These are phyloP conservation scores for Iguana delicatissima DNA, from an alignment of 2,797 vertebrate species.

Conservation along the genomic window DNA sequence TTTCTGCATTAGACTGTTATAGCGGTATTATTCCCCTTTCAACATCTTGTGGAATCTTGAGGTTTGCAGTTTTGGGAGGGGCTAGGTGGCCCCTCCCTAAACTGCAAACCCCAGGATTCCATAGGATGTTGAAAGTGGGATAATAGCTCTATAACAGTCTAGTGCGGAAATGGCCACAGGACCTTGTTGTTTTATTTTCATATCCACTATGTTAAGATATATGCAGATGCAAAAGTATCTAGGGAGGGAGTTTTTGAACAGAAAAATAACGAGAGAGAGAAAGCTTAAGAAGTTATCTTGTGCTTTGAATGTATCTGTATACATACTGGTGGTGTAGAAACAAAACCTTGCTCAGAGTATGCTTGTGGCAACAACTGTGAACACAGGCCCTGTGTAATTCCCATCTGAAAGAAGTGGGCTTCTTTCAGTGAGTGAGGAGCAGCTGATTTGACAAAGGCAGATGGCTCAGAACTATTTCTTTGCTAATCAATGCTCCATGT, in stretches of 20 bases:
- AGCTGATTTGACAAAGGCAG: background rate
- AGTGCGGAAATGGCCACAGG: no score
- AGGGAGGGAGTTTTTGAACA: background rate
- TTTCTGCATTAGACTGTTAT: no score
- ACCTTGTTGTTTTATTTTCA: background rate
- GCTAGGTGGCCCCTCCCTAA: no score
- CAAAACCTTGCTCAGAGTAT: background rate
- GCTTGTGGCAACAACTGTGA: background rate
- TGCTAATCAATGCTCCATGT: background rate
- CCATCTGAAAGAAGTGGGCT: constrained; percentile 5
- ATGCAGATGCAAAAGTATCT: background rate
- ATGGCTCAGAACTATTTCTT: background rate
- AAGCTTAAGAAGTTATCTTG: background rate
- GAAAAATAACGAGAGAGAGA: background rate
- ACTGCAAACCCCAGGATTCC: no score
- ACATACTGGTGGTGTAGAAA: background rate
- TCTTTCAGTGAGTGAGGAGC: background rate
- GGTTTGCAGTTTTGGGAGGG: no score
- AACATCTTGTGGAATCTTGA: no score
- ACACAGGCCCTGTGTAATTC: rapidly evolving
- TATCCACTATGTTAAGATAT: no score
- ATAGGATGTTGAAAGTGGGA: no score
- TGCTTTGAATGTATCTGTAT: background rate
- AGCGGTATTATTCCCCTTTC: no score
- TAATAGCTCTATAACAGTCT: no score